Evolutionary conservation across 1,140 invertebrate species (phyloP).

Genomic region (Idris sp.): DNA sequence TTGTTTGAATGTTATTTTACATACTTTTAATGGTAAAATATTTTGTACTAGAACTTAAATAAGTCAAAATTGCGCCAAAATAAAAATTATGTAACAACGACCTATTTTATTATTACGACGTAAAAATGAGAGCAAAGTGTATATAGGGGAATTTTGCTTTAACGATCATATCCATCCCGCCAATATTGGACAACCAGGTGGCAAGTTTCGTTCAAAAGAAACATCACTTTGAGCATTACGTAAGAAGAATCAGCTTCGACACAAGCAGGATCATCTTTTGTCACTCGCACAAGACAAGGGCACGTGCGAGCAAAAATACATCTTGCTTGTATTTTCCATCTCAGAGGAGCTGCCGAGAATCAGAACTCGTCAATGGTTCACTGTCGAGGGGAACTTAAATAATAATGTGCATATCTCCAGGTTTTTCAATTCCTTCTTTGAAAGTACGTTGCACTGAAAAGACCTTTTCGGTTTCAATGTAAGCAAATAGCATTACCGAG

Average conservation of each 20-base stretch:
- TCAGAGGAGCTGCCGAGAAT: constrained; percentile 41
- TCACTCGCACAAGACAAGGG: constrained; percentile 53
- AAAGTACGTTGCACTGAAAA: constrained; percentile 21
- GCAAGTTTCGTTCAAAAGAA: constrained; percentile 47
- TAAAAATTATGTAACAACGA: constrained; percentile 7
- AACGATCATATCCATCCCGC: constrained; percentile 48
- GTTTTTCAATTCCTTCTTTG: constrained; percentile 33
- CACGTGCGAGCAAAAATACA: constrained; percentile 64
- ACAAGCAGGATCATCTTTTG: constrained; percentile 61
- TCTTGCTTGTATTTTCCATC: constrained; percentile 39
- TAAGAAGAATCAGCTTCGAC: constrained; percentile 56
- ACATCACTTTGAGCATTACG: constrained; percentile 58
- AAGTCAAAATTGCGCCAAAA: too few relatives aligned
- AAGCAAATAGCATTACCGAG: constrained; percentile 31
- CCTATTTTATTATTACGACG: too few relatives aligned
- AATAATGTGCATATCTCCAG: constrained; percentile 46
- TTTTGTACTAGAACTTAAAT: too few relatives aligned
- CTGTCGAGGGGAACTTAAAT: constrained; percentile 46
- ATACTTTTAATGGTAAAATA: too few relatives aligned
- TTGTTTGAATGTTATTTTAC: too few relatives aligned
- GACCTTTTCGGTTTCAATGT: constrained; percentile 37
- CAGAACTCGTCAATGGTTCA: constrained; percentile 47
- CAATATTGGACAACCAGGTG: constrained; percentile 57
- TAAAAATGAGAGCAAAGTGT: too few relatives aligned
- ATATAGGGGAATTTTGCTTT: constrained; percentile 1